These are phyloP conservation scores for Bedellia somnulentella DNA, from an alignment of 2,888 invertebrate species.

Conservation along the genomic window DNA sequence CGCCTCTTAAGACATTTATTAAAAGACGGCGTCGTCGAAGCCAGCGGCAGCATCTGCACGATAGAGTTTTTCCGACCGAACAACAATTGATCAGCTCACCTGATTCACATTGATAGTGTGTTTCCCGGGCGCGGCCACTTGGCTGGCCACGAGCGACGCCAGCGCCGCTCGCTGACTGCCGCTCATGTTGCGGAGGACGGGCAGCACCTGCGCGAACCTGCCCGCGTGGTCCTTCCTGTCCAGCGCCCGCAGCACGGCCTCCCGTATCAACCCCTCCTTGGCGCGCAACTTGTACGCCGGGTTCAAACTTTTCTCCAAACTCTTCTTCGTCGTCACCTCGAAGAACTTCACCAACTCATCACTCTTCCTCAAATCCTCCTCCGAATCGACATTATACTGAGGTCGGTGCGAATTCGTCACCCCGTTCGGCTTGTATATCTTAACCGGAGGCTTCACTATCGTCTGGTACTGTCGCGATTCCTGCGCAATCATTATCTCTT, in stretches of 20 bases:
- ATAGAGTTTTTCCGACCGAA: no score
- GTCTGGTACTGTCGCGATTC: constrained; percentile 43
- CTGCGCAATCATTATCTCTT: constrained; percentile 48
- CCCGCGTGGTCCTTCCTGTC: constrained; percentile 61
- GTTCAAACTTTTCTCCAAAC: constrained; percentile 25
- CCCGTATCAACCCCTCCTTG: constrained; percentile 51
- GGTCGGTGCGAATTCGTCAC: constrained; percentile 49
- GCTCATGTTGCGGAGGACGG: constrained; percentile 66
- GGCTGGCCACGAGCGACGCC: constrained; percentile 64
- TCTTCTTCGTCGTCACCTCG: constrained; percentile 20
- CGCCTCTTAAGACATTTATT: no score
- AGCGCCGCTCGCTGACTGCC: constrained; percentile 64
- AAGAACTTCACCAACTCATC: constrained; percentile 19
- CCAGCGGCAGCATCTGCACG: no score
- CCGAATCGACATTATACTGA: constrained; percentile 44
- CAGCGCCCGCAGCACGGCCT: constrained; percentile 58
- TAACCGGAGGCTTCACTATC: constrained; percentile 27
- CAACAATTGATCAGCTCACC: no score
- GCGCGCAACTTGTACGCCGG: constrained; percentile 23
- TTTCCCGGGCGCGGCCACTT: constrained; percentile 61
- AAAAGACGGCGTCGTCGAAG: no score
- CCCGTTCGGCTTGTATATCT: constrained; percentile 19
- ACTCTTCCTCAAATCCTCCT: constrained; percentile 16
- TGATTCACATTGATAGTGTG: constrained; percentile 60
- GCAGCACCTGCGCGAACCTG: constrained; percentile 65